phyloP scores from a whole-genome alignment of 2,888 invertebrate genomes.

The Hipparchia semele region DNA sequence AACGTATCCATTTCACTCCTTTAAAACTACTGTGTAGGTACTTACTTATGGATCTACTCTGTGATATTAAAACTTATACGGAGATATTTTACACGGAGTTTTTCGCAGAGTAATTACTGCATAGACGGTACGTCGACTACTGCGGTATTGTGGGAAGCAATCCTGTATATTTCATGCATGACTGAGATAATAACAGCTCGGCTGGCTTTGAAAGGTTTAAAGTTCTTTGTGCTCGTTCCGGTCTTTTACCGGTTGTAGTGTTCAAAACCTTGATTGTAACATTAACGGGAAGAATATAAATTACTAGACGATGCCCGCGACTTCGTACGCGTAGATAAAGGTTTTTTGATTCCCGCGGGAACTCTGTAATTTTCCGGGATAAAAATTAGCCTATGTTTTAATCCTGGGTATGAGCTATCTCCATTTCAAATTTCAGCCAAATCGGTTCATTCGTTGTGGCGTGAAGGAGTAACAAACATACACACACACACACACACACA shows the following conservation, averaged over 20 bases:
- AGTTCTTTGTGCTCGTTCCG: constrained; percentile 34
- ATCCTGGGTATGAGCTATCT: too few species aligned
- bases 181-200: constrained; percentile 43
- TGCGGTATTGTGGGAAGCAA: constrained; percentile 34
- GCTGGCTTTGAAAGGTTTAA: constrained; percentile 44
- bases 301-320: too few species aligned
- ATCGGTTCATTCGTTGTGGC: too few species aligned
- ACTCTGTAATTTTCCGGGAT: too few species aligned
- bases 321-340: too few species aligned
- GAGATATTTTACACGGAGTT: constrained; percentile 5
- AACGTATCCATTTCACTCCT: too few species aligned
- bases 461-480: too few species aligned
- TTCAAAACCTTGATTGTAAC: constrained; percentile 32
- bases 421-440: too few species aligned
- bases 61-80: constrained; percentile 4
- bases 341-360: too few species aligned
- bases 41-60: not conserved
- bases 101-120: constrained; percentile 21
- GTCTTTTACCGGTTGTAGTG: constrained; percentile 24
- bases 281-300: constrained; percentile 14
- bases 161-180: constrained; percentile 43
- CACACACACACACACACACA: too few species aligned
- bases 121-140: constrained; percentile 3
- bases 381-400: too few species aligned
- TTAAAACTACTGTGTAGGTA: too few species aligned